Conservation (phyloP, 2,888 invertebrate species). For the Desoria tigrina region DNA sequence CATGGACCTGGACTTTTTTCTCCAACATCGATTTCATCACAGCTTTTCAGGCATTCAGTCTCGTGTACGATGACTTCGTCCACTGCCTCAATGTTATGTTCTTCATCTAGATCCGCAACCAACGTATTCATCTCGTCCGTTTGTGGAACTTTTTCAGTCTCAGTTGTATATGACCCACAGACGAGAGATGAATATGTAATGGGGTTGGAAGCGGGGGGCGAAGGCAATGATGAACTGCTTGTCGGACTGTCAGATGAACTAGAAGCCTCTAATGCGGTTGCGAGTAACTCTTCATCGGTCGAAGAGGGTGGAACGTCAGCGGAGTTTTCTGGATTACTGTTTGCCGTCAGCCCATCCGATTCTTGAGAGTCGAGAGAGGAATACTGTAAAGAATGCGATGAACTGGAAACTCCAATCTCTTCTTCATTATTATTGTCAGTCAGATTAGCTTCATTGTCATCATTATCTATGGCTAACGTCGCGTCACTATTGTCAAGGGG, state of each 20-base stretch:
- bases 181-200: too few relatives aligned
- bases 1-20: not conserved
- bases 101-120: conserved; percentile 14
- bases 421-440: not conserved
- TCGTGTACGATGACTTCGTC: not conserved
- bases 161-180: not conserved
- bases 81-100: not conserved
- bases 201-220: not conserved
- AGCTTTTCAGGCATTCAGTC: conserved; percentile 1
- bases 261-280: too few relatives aligned
- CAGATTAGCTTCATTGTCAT: conserved; percentile 24
- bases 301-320: too few relatives aligned
- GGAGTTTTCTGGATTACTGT: too few relatives aligned
- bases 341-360: too few relatives aligned
- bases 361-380: conserved; percentile 1
- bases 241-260: not conserved
- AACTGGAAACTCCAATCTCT: not conserved
- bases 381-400: conserved; percentile 13
- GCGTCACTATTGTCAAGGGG: conserved; percentile 12
- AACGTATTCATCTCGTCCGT: not conserved
- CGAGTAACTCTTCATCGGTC: too few relatives aligned
- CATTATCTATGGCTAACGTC: conserved; percentile 38
- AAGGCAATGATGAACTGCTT: not conserved
- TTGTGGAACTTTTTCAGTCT: conserved; percentile 18
- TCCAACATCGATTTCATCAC: not conserved